Evolutionary conservation across 2,888 invertebrate genomes (phyloP), one percentile per base, ranked within the genome.

Genomic region (Mythimna loreyi): DNA sequence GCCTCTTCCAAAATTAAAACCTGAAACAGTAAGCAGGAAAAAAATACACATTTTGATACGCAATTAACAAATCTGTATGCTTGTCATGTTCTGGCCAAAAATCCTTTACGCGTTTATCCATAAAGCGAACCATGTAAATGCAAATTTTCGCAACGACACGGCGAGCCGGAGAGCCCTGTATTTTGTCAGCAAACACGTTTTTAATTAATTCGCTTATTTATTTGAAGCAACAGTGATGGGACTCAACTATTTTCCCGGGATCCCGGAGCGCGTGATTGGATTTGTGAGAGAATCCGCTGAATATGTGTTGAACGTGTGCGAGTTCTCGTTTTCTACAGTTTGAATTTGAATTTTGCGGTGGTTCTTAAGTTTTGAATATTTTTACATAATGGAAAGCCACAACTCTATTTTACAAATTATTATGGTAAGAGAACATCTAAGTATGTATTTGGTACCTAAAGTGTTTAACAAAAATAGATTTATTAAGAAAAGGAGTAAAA

Each of bases 161-260:
- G 67, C 74, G 65, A 71, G 75, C 72, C 67, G 66, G 77, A 72
- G 64, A 80, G 65, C 71, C 70, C 87, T 90, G 89, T 91, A 89
- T 91, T 90, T 90, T 90, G 92, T 90, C 90, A 89, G 87, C 87
- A 87, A 92, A 93, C 92, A 92, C 85, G 89, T 89, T 92, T 92
- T 93, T 93, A 93, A 93, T 93, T 93, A 93, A 93, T 92, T 89
- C 90, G 82, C 89, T 90, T 90, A 92, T 92, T 92, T 91, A 89
- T 92, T 89, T 87, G 85, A 75, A 74, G 64, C 77, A 68, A 47
- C 25, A 80, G 83, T 76, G 83, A 78, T 80, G 83, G 62, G 57
- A 62, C 33, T 21, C 5, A 16, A 64, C 64, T 62, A 67, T 69
- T 78, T 71, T 61, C 60, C 65, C 66, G 60, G 58, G 53, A 70